A percentile compares a stretch with the other conserved stretches of the same genome.
These are phyloP conservation scores for Aphelinus atriplicis DNA, from an alignment of 1,140 invertebrate genomes.

Conservation along the genomic window DNA sequence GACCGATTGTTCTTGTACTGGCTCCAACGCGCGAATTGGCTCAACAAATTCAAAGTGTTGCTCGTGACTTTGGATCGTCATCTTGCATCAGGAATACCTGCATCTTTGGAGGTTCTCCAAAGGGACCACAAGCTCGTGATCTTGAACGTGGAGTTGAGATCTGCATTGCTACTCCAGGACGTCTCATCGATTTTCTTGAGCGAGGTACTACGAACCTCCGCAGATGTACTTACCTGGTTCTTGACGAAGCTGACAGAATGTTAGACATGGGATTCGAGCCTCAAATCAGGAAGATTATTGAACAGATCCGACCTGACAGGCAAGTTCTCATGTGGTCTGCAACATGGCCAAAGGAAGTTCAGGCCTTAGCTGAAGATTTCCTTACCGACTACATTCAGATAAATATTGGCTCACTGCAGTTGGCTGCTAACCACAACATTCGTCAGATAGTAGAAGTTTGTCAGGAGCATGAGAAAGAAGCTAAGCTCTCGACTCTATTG, in stretches of 20 bases:
- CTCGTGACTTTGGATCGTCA: constrained; percentile 85
- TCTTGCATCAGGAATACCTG: constrained; percentile 91
- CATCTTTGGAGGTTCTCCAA: constrained; percentile 96
- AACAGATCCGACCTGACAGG: constrained; percentile 93
- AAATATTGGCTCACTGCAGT: constrained; percentile 93
- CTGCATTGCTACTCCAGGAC: constrained; percentile 95
- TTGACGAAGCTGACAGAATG: constrained; percentile 95
- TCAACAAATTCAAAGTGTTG: constrained; percentile 97
- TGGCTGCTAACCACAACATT: constrained; percentile 98
- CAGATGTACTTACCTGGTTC: constrained; percentile 93
- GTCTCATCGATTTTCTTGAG: constrained; percentile 97
- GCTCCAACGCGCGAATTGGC: constrained; percentile 97
- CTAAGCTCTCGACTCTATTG: constrained; percentile 81
- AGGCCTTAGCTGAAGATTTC: constrained; percentile 93
- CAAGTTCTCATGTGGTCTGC: constrained; percentile 99
- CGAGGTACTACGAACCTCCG: constrained; percentile 88
- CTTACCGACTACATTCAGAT: constrained; percentile 89
- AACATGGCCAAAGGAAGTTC: constrained; percentile 99
- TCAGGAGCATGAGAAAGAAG: constrained; percentile 88
- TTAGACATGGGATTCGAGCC: constrained; percentile 99
- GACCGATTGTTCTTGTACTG: constrained; percentile 91
- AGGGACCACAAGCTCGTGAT: constrained; percentile 92
- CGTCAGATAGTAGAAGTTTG: constrained; percentile 96
- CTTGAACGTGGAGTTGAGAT: constrained; percentile 92
- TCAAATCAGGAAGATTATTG: constrained; percentile 97